Base-by-base conservation (phyloP, 2,888 invertebrate species). In the Diplazon laetatorius region DNA sequence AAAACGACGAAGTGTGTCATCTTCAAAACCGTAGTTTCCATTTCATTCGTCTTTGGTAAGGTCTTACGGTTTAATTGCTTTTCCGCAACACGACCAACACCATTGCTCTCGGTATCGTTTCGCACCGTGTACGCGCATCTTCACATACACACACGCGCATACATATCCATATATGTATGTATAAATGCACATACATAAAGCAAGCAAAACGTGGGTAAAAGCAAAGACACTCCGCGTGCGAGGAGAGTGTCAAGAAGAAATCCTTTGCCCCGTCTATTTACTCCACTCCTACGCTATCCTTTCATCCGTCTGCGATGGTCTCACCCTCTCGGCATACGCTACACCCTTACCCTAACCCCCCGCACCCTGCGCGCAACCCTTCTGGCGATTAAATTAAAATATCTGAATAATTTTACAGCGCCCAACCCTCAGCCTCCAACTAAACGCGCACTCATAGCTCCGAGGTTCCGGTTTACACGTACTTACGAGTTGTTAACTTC, bases 401-500 rank as follows among this genome's bases (percentile, higher is more conserved):
- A 46, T 69, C 42, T 65, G 35, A 42, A 50, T 70, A 59, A 63
- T 70, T 76, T 59, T 48, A 2, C 46, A 52, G 20, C 48, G 68
- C 35, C 30, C 55, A 35, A 14, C n/a, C n/a, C 55, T 30, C 25
- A 30, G 30, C 52, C 44, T 68, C 16, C 44, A 46, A 46, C 44
- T 16, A 37, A 48, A 25, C 42, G n/a, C n/a, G 65, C 76, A 65
- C 50, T 70, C 55, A 18, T 63, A 65, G 60, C 79, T 80, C 73
- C 18, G 69, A 30, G n/a, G 62, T 75, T 59, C 73, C 78, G 77
- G 73, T 82, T 83, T 82, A 85, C 84, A 82, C 79, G 80, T 80
- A 81, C 82, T 82, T 81, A 78, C 81, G 68, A 73, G 62, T 79
- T 75, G 80, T 80, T 84, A 84, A 82, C 76, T 80, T 71, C 62